Base-by-base conservation (phyloP, 64 coral and sea anemone species). In the Anthopleura sola region DNA sequence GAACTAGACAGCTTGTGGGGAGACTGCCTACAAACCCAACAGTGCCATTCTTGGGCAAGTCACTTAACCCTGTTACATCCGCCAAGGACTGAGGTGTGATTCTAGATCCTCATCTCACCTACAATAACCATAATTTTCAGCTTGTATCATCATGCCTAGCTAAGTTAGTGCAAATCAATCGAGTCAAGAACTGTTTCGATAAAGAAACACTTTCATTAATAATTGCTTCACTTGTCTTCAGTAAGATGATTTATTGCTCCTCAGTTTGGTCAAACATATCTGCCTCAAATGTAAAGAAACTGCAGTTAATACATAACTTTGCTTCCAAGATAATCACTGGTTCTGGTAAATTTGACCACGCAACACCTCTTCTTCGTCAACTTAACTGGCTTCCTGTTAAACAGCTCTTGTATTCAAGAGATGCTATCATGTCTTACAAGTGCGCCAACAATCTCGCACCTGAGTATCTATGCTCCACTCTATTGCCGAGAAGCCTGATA, bases 231-330 rank as follows among this genome's bases (percentile, higher is more conserved):
- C 24, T 85, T 18, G 83, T 85, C 10, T 38, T 85, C 6, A 68
- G 58, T 36, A 85, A 85, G 24, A 57, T 85, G 55, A 21, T 66
- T 36, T 85, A 85, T 44, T 85, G 83, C n/a, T 85, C 58, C 4
- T 16, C 83, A 44, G 83, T 68, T 34, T 85, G 83, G 83, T 85
- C 55, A 8, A 85, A 85, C 15, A 85, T 31, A 20, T 68, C 83
- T 18, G 3, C 58, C 29, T 19, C 31, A 19, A 85, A 68, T 44
- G 39, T 85, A 2, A 62, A 85, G 36, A 85, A 85, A n/a, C 24
- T 85, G 10, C 83, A 85, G 21, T 36, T 36, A 38, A 60, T 68
- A 21, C 83, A 85, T 18, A 85, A 85, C 33, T 85, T 85, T 68
- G 83, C 83, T 28, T 68, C 29, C 32, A 85, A 56, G 60, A 85